Evolutionary conservation across 2,113 vertebrate species (phyloP).

Genomic region (Phalacrocorax aristotelis): DNA sequence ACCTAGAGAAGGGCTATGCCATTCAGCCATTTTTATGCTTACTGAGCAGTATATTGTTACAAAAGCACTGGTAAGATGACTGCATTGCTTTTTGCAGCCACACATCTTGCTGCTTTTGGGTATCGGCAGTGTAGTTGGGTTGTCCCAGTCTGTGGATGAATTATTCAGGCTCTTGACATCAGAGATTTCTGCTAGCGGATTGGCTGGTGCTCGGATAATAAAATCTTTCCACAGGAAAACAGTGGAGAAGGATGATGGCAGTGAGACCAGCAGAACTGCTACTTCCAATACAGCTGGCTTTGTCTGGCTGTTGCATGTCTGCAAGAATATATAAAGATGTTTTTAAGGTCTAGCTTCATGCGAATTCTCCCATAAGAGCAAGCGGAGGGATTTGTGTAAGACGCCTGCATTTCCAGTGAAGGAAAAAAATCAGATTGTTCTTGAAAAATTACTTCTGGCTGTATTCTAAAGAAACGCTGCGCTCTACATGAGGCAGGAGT

Average conservation of each 20-base stretch:
- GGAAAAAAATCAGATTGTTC: not conserved
- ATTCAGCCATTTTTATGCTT: not conserved
- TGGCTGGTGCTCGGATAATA: slow-evolving; percentile 66
- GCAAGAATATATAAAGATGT: not conserved
- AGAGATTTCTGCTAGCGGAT: slow-evolving; percentile 67
- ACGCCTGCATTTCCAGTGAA: not conserved
- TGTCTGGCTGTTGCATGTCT: not conserved
- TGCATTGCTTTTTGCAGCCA: slow-evolving; percentile 29
- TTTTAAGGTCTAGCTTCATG: slow-evolving; percentile 41
- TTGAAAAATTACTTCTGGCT: slow-evolving; percentile 4
- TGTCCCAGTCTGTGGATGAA: slow-evolving; percentile 67
- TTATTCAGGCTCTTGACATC: slow-evolving; percentile 81
- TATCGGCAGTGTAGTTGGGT: slow-evolving; percentile 9
- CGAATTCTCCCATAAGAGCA: not conserved
- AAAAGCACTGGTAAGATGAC: not conserved
- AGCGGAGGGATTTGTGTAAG: not conserved
- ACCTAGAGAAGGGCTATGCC: not conserved
- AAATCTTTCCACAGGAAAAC: slow-evolving; percentile 63
- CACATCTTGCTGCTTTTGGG: slow-evolving; percentile 3
- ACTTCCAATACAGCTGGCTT: slow-evolving; percentile 47
- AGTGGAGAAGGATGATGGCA: slow-evolving; percentile 77
- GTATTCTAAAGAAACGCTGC: not conserved
- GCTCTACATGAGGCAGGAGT: not conserved
- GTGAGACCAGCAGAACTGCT: slow-evolving; percentile 69
- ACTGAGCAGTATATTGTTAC: not conserved